Percentiles rank a stretch among this genome's conserved stretches.
Evolutionary conservation across 2,113 vertebrate species (phyloP).

Genomic region (Zosterops hypoxanthus): DNA sequence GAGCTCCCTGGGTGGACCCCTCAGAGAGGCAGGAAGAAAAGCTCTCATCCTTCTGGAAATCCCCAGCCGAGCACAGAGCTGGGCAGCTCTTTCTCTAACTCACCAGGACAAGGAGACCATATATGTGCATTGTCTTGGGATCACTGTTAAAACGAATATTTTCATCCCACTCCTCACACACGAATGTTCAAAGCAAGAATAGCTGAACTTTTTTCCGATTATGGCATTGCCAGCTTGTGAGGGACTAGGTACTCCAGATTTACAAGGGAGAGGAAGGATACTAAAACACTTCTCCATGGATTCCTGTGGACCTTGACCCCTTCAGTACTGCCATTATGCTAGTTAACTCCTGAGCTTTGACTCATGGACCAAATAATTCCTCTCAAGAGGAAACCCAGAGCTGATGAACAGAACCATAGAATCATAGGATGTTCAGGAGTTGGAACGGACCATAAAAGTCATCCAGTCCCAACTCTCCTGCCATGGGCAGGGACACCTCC

Average conservation of each 20-base stretch:
- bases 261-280: neutral
- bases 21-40: neutral
- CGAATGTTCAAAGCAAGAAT: neutral
- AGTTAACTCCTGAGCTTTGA: neutral
- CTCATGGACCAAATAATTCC: neutral
- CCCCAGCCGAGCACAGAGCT: accelerated
- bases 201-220: neutral
- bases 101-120: neutral
- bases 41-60: slow-evolving; percentile 3
- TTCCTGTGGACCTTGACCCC: neutral
- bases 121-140: neutral
- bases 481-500: neutral
- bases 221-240: neutral
- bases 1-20: neutral
- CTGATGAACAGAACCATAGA: neutral
- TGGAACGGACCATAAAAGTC: neutral
- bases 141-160: neutral
- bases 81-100: neutral
- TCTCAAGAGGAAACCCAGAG: neutral
- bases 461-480: neutral
- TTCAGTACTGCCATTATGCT: neutral
- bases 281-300: neutral
- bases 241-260: neutral
- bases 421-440: neutral
- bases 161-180: neutral